Evolutionary conservation across 2,797 vertebrate species (phyloP).

Genomic region (Microcaecilia unicolor): DNA sequence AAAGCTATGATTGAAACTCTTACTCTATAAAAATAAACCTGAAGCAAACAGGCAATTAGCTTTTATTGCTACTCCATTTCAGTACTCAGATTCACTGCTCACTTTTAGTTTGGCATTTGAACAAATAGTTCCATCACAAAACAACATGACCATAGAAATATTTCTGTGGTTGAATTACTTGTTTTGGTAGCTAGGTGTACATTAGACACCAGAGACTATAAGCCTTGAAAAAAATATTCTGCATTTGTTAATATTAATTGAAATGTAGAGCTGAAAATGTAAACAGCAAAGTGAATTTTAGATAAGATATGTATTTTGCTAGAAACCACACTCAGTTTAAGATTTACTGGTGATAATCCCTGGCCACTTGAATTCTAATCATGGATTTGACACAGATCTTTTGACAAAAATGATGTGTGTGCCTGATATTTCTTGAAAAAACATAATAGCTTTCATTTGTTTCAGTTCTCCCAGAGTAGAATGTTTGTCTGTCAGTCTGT

Average conservation of each 20-base stretch:
- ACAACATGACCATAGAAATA: slow-evolving; percentile 19
- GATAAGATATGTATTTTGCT: slow-evolving; percentile 13
- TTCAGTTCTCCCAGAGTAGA: too few species aligned
- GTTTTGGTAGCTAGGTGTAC: slow-evolving; percentile 27
- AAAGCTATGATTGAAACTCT: slow-evolving; percentile 16
- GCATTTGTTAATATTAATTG: slow-evolving; percentile 2
- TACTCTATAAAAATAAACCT: slow-evolving; percentile 32
- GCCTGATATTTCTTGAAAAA: too few species aligned
- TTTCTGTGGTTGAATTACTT: too few species aligned
- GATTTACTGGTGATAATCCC: too few species aligned
- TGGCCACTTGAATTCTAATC: too few species aligned
- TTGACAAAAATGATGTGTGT: too few species aligned
- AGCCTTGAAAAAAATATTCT: slow-evolving; percentile 16
- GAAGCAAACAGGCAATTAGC: slow-evolving; percentile 35
- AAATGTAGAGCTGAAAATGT: slow-evolving; percentile 2
- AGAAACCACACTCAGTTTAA: neutral
- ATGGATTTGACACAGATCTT: too few species aligned
- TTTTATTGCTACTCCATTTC: slow-evolving; percentile 32
- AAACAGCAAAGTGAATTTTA: slow-evolving; percentile 9
- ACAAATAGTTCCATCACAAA: slow-evolving; percentile 26
- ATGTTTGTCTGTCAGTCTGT: too few species aligned
- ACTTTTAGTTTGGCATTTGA: slow-evolving; percentile 25
- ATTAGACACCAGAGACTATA: slow-evolving; percentile 23
- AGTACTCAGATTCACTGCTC: slow-evolving; percentile 25
- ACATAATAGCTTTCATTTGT: too few species aligned